Evolutionary conservation across 1,140 invertebrate genomes (phyloP), one percentile per base, ranked within the genome.

Genomic region (Acyrthosiphon pisum): DNA sequence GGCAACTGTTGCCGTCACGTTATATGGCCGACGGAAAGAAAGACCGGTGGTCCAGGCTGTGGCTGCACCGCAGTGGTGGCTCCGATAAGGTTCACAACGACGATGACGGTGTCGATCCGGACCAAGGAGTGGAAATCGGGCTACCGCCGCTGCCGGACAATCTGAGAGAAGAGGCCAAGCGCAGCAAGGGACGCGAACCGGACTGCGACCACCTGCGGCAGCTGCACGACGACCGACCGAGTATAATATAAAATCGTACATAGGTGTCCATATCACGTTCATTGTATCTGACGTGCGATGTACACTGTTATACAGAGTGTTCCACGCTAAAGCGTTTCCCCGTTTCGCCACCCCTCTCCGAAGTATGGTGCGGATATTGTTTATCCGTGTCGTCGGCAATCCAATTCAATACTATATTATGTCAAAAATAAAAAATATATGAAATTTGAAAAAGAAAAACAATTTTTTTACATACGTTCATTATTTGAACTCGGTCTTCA

Each of bases 31-130:
- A 93, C n/a, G 81, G 46, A 26, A 2, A 53, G 91, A 11, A 56
- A 9, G 48, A 48, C 22, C 76, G 91, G 26, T 56, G 81, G 91
- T 35, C 37, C 44, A 93, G 91, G 81, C 68, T 93, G 37, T 93
- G 91, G 91, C 22, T 53, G 22, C 23, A 35, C n/a, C 20, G n/a
- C 2, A n/a, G n/a, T n/a, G 76, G 46, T 23, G 81, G 48, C 0
- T 2, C 2, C 76, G 81, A 35, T 4, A 7, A 30, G 0, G 23
- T 23, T 0, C 91, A 83, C 46, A 26, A 22, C 20, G 68, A 90
- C 68, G 91, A 84, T 35, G 81, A 93, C 35, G 91, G 81, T 14
- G 76, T 41, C 22, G 91, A 93, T 26, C 76, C 26, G 35, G 26
- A 93, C n/a, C n/a, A 83, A 18, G 37, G 30, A 35, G 91, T 86